Conservation (phyloP, 1,140 invertebrate genomes). For the Drosophila setifemur region DNA sequence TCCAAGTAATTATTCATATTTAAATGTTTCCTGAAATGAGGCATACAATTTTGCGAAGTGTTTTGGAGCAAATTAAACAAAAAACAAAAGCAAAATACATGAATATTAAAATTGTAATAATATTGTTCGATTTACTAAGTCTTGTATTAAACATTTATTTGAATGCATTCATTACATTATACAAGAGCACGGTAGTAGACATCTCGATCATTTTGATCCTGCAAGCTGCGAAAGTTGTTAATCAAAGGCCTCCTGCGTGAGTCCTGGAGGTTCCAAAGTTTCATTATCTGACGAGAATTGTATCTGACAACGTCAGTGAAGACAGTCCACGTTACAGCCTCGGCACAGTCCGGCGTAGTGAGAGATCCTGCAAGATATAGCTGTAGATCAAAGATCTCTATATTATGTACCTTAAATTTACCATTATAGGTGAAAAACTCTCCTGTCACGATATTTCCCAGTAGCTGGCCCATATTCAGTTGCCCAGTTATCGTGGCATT, state of each 20-base stretch:
- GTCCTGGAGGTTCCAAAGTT: constrained; percentile 52
- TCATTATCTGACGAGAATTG: constrained; percentile 47
- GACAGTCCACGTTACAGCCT: constrained; percentile 69
- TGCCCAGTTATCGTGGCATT: constrained; percentile 28
- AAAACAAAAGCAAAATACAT: too few species aligned
- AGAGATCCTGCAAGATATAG: constrained; percentile 87
- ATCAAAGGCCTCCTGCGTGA: constrained; percentile 23
- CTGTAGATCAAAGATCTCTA: too few species aligned
- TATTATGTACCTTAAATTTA: not conserved
- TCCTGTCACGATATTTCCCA: constrained; percentile 47
- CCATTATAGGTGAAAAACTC: constrained; percentile 64
- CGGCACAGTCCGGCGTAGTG: constrained; percentile 85
- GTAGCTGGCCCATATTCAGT: constrained; percentile 29
- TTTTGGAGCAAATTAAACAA: too few species aligned
- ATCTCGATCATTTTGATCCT: constrained; percentile 84
- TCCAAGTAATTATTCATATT: too few species aligned
- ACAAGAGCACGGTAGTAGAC: constrained; percentile 83
- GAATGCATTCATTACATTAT: not conserved
- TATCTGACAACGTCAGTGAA: constrained; percentile 41
- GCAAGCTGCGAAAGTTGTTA: constrained; percentile 58
- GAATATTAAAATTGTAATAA: too few species aligned
- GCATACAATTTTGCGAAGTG: not conserved
- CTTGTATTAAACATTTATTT: too few species aligned
- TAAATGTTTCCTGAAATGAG: too few species aligned
- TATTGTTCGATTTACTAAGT: too few species aligned